Conservation (phyloP, 2,113 vertebrate genomes). For the Symphodus melops region DNA sequence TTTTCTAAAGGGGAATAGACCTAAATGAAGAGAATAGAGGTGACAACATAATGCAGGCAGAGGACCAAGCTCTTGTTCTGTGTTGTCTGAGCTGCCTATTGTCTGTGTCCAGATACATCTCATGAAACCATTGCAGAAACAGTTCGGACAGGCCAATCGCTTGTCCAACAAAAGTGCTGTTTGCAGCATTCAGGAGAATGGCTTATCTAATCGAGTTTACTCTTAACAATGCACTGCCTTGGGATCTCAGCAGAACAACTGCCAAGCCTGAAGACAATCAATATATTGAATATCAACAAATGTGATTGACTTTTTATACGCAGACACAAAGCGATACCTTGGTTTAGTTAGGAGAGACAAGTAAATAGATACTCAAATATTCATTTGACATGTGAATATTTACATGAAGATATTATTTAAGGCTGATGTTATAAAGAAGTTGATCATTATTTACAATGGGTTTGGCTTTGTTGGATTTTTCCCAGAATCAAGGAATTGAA, state of each 20-base stretch:
- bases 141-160: neutral
- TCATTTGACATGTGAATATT: too few species aligned
- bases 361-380: too few species aligned
- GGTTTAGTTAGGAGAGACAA: too few species aligned
- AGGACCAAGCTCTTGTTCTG: neutral
- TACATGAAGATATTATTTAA: too few species aligned
- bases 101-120: neutral
- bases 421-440: too few species aligned
- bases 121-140: neutral
- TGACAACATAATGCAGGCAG: neutral
- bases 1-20: conserved; percentile 32
- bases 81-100: neutral
- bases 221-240: neutral
- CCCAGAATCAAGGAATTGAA: too few species aligned
- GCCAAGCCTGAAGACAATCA: neutral
- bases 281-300: too few species aligned
- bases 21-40: conserved; percentile 3
- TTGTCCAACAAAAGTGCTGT: neutral
- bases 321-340: too few species aligned
- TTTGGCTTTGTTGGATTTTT: too few species aligned
- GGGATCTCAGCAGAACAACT: neutral
- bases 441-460: too few species aligned
- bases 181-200: neutral
- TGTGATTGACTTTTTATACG: neutral
- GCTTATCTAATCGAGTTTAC: neutral